A percentile compares a stretch with the other conserved stretches of the same genome.
Evolutionary conservation across 2,113 vertebrate species (phyloP).

Genomic region (Lampris megalopsis): DNA sequence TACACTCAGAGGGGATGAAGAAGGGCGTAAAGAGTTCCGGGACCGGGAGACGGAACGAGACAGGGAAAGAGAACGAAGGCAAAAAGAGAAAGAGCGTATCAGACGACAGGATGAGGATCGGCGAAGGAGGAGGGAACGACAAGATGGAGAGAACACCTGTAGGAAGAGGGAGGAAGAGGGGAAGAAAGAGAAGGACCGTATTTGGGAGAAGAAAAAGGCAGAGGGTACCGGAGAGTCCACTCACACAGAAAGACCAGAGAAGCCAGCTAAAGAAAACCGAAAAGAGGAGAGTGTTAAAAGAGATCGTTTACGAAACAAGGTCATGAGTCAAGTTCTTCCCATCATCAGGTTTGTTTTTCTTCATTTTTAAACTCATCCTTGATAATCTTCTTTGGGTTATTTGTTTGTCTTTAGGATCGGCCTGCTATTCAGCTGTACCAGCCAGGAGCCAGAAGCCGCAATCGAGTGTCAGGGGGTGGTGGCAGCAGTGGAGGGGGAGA

Average conservation of each 20-base stretch:
- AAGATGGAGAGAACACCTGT: conserved; percentile 89
- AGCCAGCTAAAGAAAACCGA: conserved; percentile 85
- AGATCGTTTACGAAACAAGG: conserved; percentile 97
- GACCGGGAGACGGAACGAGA: conserved; percentile 90
- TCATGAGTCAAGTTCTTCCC: conserved; percentile 37
- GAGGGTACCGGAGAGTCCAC: conserved; percentile 82
- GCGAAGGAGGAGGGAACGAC: conserved; percentile 89
- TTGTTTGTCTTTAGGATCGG: conserved; percentile 87
- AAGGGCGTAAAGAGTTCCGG: conserved; percentile 88
- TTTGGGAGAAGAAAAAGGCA: conserved; percentile 88
- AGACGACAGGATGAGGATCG: conserved; percentile 93
- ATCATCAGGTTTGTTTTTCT: not conserved
- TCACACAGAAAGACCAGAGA: conserved; percentile 84
- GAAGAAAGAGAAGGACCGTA: conserved; percentile 88
- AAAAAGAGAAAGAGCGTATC: conserved; percentile 89
- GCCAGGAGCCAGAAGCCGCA: conserved; percentile 92
- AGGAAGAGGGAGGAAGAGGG: conserved; percentile 91
- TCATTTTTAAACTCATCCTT: not conserved
- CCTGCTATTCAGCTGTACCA: conserved; percentile 98
- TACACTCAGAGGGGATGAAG: conserved; percentile 85
- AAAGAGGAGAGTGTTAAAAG: conserved; percentile 90
- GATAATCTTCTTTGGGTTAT: not conserved
- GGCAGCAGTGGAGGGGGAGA: conserved; percentile 75
- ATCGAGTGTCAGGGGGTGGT: conserved; percentile 72
- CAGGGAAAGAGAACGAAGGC: conserved; percentile 87